Conservation (phyloP, 2,113 vertebrate species). For the Pyrgilauda ruficollis region DNA sequence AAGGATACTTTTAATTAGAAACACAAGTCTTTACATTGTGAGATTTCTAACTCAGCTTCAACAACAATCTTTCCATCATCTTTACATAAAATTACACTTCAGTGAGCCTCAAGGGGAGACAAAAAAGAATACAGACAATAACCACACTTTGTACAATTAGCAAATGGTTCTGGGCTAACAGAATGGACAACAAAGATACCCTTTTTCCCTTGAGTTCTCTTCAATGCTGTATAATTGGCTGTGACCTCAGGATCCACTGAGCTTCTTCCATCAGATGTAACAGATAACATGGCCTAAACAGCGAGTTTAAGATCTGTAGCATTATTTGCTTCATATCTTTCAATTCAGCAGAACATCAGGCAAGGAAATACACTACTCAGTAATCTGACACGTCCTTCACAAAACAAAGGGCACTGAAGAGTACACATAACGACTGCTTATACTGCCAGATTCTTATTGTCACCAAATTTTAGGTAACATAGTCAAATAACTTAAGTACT, state of each 20-base stretch:
- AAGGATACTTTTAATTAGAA: background rate
- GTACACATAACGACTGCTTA: conserved; percentile 59
- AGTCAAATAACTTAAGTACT: conserved; percentile 77
- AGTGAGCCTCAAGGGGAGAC: background rate
- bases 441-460: conserved; percentile 32
- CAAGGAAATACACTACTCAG: background rate
- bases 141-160: background rate
- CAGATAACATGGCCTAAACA: background rate
- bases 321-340: background rate
- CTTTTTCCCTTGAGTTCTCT: background rate
- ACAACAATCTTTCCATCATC: background rate
- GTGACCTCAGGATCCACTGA: background rate
- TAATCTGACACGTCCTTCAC: conserved; percentile 68
- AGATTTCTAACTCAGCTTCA: background rate
- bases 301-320: background rate
- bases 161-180: background rate
- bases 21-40: background rate
- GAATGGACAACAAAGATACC: background rate
- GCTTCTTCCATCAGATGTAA: background rate
- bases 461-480: conserved; percentile 73
- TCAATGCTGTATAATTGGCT: background rate
- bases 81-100: background rate
- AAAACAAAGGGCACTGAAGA: conserved; percentile 71
- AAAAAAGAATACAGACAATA: background rate
- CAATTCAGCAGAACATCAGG: background rate